Evolutionary conservation across 2,113 vertebrate genomes (phyloP).

Genomic region (Aegotheles bennettii): DNA sequence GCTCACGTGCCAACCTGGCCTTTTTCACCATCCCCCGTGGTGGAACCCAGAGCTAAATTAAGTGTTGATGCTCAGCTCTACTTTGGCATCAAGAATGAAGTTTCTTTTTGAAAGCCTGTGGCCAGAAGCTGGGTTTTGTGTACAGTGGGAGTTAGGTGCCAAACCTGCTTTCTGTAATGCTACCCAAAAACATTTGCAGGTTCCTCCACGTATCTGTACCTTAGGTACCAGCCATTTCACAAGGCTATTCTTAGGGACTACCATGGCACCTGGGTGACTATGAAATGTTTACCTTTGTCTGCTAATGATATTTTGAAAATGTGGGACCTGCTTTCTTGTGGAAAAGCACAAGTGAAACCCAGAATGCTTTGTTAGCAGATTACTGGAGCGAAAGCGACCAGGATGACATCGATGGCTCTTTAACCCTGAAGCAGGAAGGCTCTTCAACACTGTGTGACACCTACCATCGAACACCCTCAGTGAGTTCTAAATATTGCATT

Average conservation of each 20-base stretch:
- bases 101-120: neutral
- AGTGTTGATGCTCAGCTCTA: neutral
- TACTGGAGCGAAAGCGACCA: slow-evolving; percentile 96
- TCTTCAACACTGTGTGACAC: slow-evolving; percentile 78
- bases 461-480: slow-evolving; percentile 85
- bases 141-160: neutral
- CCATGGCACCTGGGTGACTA: neutral
- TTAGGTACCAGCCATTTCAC: neutral
- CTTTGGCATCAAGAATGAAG: neutral
- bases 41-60: neutral
- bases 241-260: neutral
- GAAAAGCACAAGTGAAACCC: neutral
- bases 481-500: slow-evolving; percentile 63
- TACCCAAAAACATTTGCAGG: neutral
- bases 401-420: slow-evolving; percentile 85
- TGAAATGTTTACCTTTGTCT: neutral
- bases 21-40: neutral
- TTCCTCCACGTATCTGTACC: neutral
- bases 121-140: neutral
- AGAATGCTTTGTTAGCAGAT: slow-evolving; percentile 71
- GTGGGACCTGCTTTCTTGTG: neutral
- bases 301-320: neutral
- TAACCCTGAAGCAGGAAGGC: slow-evolving; percentile 89
- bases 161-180: neutral
- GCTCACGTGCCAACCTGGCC: neutral